A percentile compares a stretch with the other conserved stretches of the same genome.
These are phyloP conservation scores for Aleiodes testaceus DNA, from an alignment of 2,888 invertebrate species.

Conservation along the genomic window DNA sequence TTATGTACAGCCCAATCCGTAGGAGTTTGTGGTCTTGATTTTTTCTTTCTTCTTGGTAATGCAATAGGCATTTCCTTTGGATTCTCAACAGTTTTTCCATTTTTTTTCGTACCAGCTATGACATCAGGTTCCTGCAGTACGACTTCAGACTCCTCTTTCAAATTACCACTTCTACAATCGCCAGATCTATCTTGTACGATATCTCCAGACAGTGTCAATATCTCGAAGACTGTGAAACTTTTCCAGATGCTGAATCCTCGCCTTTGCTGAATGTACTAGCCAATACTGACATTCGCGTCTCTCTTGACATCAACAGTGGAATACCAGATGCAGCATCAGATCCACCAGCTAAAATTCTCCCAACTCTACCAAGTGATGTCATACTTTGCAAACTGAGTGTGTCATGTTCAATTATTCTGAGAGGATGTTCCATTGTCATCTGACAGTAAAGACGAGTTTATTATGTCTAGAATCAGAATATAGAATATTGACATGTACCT, in stretches of 20 bases:
- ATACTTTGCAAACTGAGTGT: conserved; percentile 91
- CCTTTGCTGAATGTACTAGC: conserved; percentile 68
- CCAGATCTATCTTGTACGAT: conserved; percentile 62
- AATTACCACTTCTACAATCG: conserved; percentile 60
- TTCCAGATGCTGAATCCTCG: conserved; percentile 68
- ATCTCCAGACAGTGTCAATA: conserved; percentile 68
- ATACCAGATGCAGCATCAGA: conserved; percentile 65
- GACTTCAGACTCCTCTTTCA: conserved; percentile 62
- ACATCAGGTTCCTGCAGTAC: conserved; percentile 89
- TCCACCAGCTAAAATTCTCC: conserved; percentile 84
- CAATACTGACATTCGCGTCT: conserved; percentile 66
- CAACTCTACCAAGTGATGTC: conserved; percentile 89
- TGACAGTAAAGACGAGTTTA: too few relatives aligned
- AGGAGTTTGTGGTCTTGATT: conserved; percentile 74
- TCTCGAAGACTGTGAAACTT: conserved; percentile 69
- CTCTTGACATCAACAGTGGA: conserved; percentile 58
- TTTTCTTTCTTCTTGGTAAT: conserved; percentile 87
- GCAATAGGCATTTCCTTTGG: conserved; percentile 77
- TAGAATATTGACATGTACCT: too few relatives aligned
- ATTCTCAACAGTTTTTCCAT: conserved; percentile 63
- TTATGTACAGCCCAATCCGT: conserved; percentile 69
- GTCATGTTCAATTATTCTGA: conserved; percentile 90
- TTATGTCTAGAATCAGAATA: too few relatives aligned
- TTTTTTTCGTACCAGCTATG: conserved; percentile 89
- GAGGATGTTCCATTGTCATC: too few relatives aligned